These are phyloP conservation scores for Blera fallax DNA, from an alignment of 2,888 invertebrate genomes.

Conservation along the genomic window DNA sequence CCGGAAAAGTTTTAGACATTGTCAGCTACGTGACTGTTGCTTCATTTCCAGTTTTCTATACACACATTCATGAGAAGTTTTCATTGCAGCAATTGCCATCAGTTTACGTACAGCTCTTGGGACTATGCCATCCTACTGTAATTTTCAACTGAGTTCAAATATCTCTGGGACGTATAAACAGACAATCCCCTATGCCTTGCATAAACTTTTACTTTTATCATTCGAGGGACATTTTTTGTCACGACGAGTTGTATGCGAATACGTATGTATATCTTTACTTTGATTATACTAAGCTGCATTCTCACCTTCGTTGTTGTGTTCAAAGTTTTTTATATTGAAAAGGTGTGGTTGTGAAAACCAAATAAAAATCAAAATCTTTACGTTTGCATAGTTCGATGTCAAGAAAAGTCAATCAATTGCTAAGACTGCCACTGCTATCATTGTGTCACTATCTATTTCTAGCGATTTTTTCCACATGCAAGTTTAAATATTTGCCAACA, in stretches of 20 bases:
- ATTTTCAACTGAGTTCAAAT: neutral
- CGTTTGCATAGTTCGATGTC: too few relatives aligned
- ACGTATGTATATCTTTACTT: neutral
- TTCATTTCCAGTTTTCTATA: neutral
- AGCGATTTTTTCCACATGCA: too few relatives aligned
- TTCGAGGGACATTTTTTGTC: neutral
- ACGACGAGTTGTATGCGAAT: too few relatives aligned
- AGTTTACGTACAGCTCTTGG: neutral
- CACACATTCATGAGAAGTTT: neutral
- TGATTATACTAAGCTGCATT: neutral
- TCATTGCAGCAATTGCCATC: neutral
- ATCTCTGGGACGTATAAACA: neutral
- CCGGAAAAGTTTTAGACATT: neutral
- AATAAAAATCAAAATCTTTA: too few relatives aligned
- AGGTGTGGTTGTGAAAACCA: too few relatives aligned
- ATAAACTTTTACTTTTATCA: neutral
- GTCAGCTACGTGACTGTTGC: neutral
- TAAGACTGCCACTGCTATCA: too few relatives aligned
- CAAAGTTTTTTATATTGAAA: too few relatives aligned
- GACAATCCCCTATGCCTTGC: neutral
- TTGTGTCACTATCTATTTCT: too few relatives aligned
- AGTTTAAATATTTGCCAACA: too few relatives aligned
- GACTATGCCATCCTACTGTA: neutral
- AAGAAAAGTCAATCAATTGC: too few relatives aligned
- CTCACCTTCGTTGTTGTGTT: neutral